Evolutionary conservation across 2,888 invertebrate species (phyloP).

Genomic region (Agrochola lychnidis): DNA sequence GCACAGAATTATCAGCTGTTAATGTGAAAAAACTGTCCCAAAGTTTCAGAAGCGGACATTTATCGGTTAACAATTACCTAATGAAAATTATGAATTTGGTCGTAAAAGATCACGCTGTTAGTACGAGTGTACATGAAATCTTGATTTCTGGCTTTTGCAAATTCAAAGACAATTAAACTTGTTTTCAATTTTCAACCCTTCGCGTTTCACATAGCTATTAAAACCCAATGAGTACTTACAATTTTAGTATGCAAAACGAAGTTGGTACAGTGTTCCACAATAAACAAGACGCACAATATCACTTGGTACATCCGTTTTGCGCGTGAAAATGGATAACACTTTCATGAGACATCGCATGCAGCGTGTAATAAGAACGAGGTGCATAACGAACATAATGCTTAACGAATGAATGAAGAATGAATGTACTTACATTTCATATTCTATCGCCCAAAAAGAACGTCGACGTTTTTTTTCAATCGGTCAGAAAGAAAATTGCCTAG

Average conservation of each 20-base stretch:
- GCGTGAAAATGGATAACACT: background rate
- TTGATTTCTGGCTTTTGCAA: background rate
- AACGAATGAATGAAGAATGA: background rate
- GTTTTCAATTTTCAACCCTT: background rate
- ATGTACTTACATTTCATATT: background rate
- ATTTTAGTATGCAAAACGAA: background rate
- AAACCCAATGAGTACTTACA: background rate
- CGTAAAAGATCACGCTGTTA: background rate
- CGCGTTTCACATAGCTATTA: background rate
- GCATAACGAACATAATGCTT: background rate
- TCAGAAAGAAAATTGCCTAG: background rate
- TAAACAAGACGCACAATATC: background rate
- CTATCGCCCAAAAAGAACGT: background rate
- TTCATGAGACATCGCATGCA: background rate
- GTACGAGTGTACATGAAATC: background rate
- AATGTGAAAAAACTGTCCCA: background rate
- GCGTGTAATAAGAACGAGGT: background rate
- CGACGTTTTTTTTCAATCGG: background rate
- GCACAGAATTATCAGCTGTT: conserved; percentile 23
- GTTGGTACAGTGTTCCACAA: too few species aligned
- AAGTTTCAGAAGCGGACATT: background rate
- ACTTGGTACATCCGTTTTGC: background rate
- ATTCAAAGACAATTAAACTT: background rate
- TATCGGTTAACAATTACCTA: background rate
- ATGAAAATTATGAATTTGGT: background rate